Evolutionary conservation across 2,113 vertebrate genomes (phyloP), one percentile per base, ranked within the genome.

Genomic region (Myotis lucifugus): DNA sequence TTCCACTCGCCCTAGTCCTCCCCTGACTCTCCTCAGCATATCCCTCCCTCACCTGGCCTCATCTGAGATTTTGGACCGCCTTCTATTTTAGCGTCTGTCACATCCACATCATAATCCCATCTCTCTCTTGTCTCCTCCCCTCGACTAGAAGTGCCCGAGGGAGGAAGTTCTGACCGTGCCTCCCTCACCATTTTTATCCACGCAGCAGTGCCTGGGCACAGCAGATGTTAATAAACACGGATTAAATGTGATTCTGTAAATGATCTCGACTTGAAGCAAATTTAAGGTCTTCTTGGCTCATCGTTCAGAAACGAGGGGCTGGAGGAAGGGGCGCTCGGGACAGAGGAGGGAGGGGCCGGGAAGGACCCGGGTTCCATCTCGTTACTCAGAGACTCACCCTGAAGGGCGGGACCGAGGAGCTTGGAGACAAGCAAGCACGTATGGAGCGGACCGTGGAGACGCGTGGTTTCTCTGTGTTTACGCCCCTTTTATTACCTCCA

Each of bases 251-350:
- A 42, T 32, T 89, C 37, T 19, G 73, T n/a, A 66, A 27, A 46
- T 73, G 34, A 42, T 66, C 67, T 85, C 32, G 42, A 78, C 86
- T 56, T 69, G 88, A 93, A 66, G 64, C 77, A 91, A 83, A 50
- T 8, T 83, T 29, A 42, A 85, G 70, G 93, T 94, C 82, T 77
- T 96, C 46, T 85, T 85, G 67, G 78, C 34, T 76, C 84, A 74
- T 46, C 25, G 25, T 52, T 93, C 83, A 90, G 84, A 56, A 66
- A 70, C 9, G 52, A 94, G 32, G 40, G 19, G 17, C 17, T 13
- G 64, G 9, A 40, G 61, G 18, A 37, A 54, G 29, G 13, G 40
- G 88, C 34, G 52, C 79, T 85, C 12, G 2, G 78, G 42, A 56
- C 1, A 19, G 78, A 56, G 69, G 34, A 59, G 8, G 37, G 27